phyloP scores from a whole-genome alignment of 1,140 invertebrate species.

The Wiebesia pumilae region DNA sequence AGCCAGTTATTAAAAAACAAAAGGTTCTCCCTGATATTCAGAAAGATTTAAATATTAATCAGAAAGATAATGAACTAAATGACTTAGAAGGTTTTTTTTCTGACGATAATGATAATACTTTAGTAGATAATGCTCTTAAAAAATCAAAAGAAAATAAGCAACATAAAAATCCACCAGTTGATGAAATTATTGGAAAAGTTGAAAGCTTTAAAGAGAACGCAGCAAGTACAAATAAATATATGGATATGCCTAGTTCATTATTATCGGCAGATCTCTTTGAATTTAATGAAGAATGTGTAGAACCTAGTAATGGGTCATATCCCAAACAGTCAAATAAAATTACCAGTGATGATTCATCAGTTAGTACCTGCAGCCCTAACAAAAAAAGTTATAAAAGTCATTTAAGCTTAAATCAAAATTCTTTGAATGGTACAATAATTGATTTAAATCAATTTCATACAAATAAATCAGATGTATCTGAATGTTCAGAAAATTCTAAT shows the following conservation, averaged over 20 bases:
- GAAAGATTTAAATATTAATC: neutral
- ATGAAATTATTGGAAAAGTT: conserved; percentile 33
- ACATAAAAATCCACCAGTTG: conserved; percentile 12
- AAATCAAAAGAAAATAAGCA: neutral
- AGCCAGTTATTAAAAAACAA: conserved; percentile 30
- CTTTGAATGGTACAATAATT: conserved; percentile 16
- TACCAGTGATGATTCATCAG: neutral
- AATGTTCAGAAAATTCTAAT: conserved; percentile 27
- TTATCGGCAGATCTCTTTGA: conserved; percentile 49
- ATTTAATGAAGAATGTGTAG: conserved; percentile 24
- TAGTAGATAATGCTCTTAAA: neutral
- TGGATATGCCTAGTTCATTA: conserved; percentile 21
- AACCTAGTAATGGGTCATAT: neutral
- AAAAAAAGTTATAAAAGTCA: conserved; percentile 5
- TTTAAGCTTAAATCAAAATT: neutral
- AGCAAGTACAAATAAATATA: neutral
- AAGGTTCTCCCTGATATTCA: neutral
- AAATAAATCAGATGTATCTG: conserved; percentile 12
- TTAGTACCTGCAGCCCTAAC: neutral
- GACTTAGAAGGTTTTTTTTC: neutral
- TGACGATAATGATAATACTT: conserved; percentile 7
- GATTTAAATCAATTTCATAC: conserved; percentile 23
- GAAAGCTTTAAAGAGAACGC: conserved; percentile 27
- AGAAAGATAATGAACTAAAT: neutral
- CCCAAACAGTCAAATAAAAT: conserved; percentile 7